Percentiles rank a stretch among this genome's conserved stretches.
Evolutionary conservation across 2,113 vertebrate species (phyloP).

Genomic region (Muntiacus reevesi): DNA sequence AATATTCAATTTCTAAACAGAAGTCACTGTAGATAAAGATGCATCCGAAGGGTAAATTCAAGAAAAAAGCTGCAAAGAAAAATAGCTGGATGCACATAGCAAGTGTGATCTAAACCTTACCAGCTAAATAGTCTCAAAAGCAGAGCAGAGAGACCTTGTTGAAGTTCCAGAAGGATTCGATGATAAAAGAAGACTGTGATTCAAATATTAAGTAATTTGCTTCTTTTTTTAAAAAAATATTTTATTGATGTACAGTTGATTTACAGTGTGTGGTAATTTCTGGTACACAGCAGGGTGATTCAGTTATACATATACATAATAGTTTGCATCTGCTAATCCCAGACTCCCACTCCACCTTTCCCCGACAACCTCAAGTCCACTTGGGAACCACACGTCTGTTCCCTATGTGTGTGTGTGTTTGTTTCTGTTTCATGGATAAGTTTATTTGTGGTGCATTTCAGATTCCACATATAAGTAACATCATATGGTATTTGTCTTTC

Average conservation of each 20-base stretch:
- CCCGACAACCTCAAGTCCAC: not conserved
- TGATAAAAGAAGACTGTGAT: not conserved
- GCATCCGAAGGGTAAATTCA: not conserved
- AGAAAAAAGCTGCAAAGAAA: not conserved
- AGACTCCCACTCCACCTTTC: not conserved
- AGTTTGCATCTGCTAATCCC: not conserved
- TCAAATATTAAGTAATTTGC: not conserved
- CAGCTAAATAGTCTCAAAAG: not conserved
- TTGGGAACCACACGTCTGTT: not conserved
- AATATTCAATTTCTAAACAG: not conserved
- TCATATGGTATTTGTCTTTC: not conserved
- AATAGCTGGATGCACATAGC: not conserved
- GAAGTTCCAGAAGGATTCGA: not conserved
- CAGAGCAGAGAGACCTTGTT: not conserved
- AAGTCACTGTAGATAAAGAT: not conserved
- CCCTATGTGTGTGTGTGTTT: not conserved
- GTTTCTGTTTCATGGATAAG: not conserved
- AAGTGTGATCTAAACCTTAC: not conserved
- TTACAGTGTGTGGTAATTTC: not conserved
- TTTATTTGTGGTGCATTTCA: not conserved
- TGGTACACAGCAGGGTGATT: not conserved
- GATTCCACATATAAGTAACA: not conserved
- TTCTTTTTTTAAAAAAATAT: not conserved
- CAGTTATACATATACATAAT: too few species aligned
- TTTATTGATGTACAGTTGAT: not conserved